Conservation (phyloP, 2,888 invertebrate genomes). For the Alloplasta piceator region DNA sequence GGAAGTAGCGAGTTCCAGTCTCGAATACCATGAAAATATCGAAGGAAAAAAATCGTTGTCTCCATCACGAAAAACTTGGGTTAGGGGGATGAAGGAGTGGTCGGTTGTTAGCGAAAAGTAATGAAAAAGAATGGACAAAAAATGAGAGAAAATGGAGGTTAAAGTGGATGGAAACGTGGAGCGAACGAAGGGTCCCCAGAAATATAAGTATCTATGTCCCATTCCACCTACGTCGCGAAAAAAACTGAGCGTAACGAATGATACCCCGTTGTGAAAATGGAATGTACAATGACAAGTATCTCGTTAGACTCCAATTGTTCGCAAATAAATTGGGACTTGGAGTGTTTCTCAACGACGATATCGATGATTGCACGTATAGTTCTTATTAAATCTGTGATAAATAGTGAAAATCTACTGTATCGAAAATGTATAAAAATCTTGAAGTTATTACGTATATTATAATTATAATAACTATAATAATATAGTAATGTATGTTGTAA, state of each 20-base stretch:
- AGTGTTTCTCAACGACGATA: background rate
- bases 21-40: conserved; percentile 46
- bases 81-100: no score
- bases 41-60: background rate
- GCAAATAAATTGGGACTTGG: conserved; percentile 45
- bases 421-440: no score
- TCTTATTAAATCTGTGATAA: no score
- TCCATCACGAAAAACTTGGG: no score
- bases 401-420: no score
- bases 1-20: conserved; percentile 41
- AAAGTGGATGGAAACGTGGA: conserved; percentile 45
- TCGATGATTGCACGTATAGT: no score
- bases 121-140: conserved; percentile 23
- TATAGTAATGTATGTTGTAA: no score
- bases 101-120: background rate
- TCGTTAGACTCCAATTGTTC: conserved; percentile 57
- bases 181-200: conserved; percentile 36
- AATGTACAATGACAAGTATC: conserved; percentile 42
- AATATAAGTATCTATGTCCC: conserved; percentile 1
- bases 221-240: no score
- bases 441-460: no score
- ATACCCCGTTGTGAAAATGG: conserved; percentile 19
- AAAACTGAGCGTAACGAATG: background rate
- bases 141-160: conserved; percentile 21
- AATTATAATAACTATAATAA: no score